Evolutionary conservation across 2,113 vertebrate species (phyloP), one percentile per base, ranked within the genome.

Genomic region (Geococcyx californianus): DNA sequence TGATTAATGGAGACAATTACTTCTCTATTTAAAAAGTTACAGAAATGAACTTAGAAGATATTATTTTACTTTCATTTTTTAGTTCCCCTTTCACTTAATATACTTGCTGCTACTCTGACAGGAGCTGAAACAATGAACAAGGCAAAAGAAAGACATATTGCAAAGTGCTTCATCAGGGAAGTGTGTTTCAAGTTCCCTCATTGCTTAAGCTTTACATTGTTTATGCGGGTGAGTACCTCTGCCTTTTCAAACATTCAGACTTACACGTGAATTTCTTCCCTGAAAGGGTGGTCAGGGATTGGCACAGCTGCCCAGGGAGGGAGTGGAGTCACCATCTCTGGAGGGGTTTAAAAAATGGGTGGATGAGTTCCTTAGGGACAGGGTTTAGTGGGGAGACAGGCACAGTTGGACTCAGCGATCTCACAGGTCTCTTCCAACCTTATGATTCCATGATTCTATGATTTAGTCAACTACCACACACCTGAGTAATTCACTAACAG

Each of bases 1-100:
- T 93, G 84, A 93, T 87, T 85, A 93, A 88, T 86, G 64, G 52
- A 83, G 91, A 88, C 73, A 90, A 90, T 86, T 92, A 84, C 16
- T 58, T 42, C 68, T 92, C 52, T 86, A 70, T 89, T 49, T 92
- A 75, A 81, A 90, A 63, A 77, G 56, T 67, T 87, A 79, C 47
- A 89, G 56, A 91, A 92, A 91, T 33, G 7, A 86, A 81, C 18
- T 64, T 52, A 69, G 90, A 80, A 28, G 6, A 80, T 25, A 76
- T 70, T 54, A 56, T 91, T 89, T 84, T 59, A n/a, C n/a, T 81
- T 76, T 29, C 73, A 13, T 58, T 54, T 87, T 93, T 90, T 38
- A 58, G 36, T 73, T 77, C 51, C 64, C 5, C 26, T 85, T 88
- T 51, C 56, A 77, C 49, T 90, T 59, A 67, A 77, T 42, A 55